Percentiles rank a stretch among this genome's conserved stretches.
Conservation (phyloP, 2,113 vertebrate genomes). For the Numenius arquata region DNA sequence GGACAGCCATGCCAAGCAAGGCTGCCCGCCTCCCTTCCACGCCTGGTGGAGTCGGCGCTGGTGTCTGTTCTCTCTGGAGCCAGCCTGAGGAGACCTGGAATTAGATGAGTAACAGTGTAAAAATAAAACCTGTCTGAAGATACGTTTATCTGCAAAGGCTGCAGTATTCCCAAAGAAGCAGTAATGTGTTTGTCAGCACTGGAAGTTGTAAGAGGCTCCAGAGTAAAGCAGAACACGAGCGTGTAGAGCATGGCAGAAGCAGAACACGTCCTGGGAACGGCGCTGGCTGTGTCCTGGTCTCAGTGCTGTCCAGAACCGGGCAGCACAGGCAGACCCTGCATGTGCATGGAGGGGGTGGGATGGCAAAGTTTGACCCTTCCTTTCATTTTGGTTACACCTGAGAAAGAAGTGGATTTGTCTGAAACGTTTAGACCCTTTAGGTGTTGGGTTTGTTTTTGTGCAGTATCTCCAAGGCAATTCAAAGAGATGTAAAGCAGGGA, state of each 20-base stretch:
- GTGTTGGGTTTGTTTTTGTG: rapidly evolving
- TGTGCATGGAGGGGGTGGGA: rapidly evolving
- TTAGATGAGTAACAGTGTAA: not conserved
- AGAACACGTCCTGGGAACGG: not conserved
- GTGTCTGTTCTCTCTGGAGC: not conserved
- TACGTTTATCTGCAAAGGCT: not conserved
- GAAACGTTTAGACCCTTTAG: not conserved
- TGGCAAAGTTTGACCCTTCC: not conserved
- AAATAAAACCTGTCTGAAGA: conserved; percentile 24
- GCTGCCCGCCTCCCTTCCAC: not conserved
- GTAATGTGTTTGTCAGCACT: not conserved
- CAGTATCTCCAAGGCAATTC: not conserved
- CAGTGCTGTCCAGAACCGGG: rapidly evolving
- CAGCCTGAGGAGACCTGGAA: not conserved
- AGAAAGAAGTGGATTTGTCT: not conserved
- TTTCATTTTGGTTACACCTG: not conserved
- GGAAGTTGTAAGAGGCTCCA: not conserved
- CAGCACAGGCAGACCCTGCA: not conserved
- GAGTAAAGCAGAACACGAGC: not conserved
- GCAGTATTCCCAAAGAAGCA: not conserved
- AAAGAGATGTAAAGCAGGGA: not conserved
- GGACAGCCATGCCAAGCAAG: rapidly evolving
- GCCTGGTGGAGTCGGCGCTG: not conserved
- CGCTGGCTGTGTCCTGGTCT: not conserved
- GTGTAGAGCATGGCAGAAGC: not conserved